phyloP scores from a whole-genome alignment of 2,797 vertebrate species.

The Catostomus latipinnis region DNA sequence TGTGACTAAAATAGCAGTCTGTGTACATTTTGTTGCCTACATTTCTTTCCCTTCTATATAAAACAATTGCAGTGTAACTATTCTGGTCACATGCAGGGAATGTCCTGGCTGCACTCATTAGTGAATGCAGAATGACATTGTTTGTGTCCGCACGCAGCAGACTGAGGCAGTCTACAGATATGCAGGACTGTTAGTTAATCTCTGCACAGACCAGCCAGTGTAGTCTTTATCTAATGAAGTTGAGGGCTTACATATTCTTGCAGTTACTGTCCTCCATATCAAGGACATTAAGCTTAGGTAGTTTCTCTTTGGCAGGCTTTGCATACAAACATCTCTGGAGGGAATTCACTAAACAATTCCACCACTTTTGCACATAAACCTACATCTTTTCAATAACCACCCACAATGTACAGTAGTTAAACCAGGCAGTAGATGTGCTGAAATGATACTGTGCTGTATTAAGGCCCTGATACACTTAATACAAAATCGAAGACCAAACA shows the following conservation, averaged over 20 bases:
- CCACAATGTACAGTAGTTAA: no score
- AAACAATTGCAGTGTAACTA: slow-evolving; percentile 11
- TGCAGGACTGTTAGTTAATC: slow-evolving; percentile 40
- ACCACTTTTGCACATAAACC: no score
- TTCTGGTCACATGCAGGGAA: slow-evolving; percentile 13
- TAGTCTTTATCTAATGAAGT: slow-evolving; percentile 37
- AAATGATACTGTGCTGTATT: no score
- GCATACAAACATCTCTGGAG: slow-evolving; percentile 8
- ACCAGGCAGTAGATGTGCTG: no score
- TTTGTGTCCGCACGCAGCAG: neutral
- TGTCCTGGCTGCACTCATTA: slow-evolving; percentile 28
- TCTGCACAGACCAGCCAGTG: slow-evolving; percentile 24
- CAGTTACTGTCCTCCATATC: slow-evolving; percentile 19
- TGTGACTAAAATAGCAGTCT: slow-evolving; percentile 28
- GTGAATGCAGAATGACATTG: slow-evolving; percentile 17
- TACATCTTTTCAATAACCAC: no score
- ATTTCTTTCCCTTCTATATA: slow-evolving; percentile 5
- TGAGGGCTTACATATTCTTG: slow-evolving; percentile 22
- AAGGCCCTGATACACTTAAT: no score
- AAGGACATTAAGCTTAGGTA: slow-evolving; percentile 32
- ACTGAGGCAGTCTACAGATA: neutral
- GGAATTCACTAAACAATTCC: no score
- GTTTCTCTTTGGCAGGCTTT: slow-evolving; percentile 10
- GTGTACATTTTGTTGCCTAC: slow-evolving; percentile 13
- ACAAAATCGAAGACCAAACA: no score